phyloP scores from a whole-genome alignment of 2,113 vertebrate species.

The Zeus faber region DNA sequence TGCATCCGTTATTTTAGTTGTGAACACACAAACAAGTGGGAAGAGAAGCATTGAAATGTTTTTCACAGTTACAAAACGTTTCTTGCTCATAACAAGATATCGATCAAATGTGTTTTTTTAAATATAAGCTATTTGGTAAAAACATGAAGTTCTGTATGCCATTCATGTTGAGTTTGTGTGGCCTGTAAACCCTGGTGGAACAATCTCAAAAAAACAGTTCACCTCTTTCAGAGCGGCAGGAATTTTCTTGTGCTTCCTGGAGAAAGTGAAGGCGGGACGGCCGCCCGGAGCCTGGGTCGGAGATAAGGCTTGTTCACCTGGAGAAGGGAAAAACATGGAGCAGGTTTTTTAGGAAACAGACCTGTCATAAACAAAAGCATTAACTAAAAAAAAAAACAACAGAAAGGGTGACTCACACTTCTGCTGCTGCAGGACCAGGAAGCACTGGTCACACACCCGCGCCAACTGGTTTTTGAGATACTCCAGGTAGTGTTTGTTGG shows the following conservation, averaged over 20 bases:
- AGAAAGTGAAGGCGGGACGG: slow-evolving; percentile 74
- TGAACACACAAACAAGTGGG: too few relatives aligned
- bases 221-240: slow-evolving; percentile 95
- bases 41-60: too few relatives aligned
- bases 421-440: slow-evolving; percentile 80
- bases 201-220: background rate
- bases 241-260: slow-evolving; percentile 90
- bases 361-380: background rate
- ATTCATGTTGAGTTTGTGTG: background rate
- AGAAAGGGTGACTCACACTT: slow-evolving; percentile 56
- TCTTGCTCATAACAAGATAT: too few relatives aligned
- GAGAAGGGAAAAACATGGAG: slow-evolving; percentile 3
- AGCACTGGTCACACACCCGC: slow-evolving; percentile 94
- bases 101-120: too few relatives aligned
- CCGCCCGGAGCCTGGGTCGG: slow-evolving; percentile 73
- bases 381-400: background rate
- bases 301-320: slow-evolving; percentile 74
- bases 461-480: slow-evolving; percentile 91
- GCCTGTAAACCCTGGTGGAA: too few relatives aligned
- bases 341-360: background rate
- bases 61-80: too few relatives aligned
- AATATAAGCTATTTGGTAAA: too few relatives aligned
- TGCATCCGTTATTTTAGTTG: too few relatives aligned
- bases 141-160: background rate
- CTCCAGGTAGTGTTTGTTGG: slow-evolving; percentile 86